phyloP scores from a whole-genome alignment of 1,140 invertebrate species.

The Acromyrmex echinatior region DNA sequence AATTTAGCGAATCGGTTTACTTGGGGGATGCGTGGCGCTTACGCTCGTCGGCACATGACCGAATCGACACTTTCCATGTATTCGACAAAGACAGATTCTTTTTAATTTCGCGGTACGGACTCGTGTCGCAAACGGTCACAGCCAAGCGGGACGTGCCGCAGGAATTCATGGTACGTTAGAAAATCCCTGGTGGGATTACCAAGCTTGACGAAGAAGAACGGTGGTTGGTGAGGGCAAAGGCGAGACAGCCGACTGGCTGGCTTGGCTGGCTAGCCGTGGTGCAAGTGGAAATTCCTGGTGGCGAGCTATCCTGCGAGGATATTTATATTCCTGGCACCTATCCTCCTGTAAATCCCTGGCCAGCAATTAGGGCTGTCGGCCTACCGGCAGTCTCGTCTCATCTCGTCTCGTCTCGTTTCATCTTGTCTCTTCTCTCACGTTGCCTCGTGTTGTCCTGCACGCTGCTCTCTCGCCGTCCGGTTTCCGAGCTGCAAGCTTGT shows the following conservation, averaged over 20 bases:
- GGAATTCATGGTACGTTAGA: slow-evolving; percentile 64
- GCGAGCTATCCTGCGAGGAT: slow-evolving; percentile 67
- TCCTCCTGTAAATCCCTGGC: slow-evolving; percentile 78
- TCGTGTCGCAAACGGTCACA: slow-evolving; percentile 45
- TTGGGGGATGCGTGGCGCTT: neutral
- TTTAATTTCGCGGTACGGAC: slow-evolving; percentile 52
- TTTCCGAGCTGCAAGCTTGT: slow-evolving; percentile 70
- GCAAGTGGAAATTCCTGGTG: slow-evolving; percentile 59
- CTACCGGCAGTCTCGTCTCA: slow-evolving; percentile 66
- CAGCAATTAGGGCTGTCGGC: slow-evolving; percentile 82
- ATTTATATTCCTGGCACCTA: slow-evolving; percentile 81
- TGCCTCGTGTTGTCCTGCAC: slow-evolving; percentile 74
- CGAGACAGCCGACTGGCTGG: slow-evolving; percentile 24
- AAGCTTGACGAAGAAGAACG: slow-evolving; percentile 61
- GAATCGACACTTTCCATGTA: slow-evolving; percentile 29
- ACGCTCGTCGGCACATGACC: neutral
- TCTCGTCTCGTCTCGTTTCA: slow-evolving; percentile 70
- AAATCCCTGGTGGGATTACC: slow-evolving; percentile 69
- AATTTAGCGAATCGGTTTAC: neutral
- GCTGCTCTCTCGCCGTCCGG: slow-evolving; percentile 56
- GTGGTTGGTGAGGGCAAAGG: slow-evolving; percentile 41
- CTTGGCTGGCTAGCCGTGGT: neutral
- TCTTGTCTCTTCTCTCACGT: slow-evolving; percentile 80
- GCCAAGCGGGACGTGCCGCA: slow-evolving; percentile 32
- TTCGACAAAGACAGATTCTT: slow-evolving; percentile 33